Evolutionary conservation across 1,140 invertebrate species (phyloP).

Genomic region (Atta texana): DNA sequence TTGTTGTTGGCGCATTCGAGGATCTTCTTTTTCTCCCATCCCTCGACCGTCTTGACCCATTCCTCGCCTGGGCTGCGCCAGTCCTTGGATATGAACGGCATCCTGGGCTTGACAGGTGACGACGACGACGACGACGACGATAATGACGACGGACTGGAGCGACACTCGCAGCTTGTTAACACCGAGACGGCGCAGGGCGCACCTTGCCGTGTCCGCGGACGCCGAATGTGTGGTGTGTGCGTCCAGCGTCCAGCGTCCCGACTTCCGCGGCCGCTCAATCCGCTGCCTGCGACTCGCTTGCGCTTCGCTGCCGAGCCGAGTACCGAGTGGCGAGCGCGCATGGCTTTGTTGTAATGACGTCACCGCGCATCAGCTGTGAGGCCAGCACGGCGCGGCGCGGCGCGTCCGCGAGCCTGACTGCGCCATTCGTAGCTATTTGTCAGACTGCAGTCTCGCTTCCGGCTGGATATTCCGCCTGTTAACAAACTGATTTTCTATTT

Average conservation of each 20-base stretch:
- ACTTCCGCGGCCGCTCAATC: constrained; percentile 26
- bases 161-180: constrained; percentile 6
- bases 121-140: not conserved
- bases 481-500: not conserved
- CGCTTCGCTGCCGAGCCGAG: constrained; percentile 47
- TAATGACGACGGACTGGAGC: not conserved
- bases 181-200: constrained; percentile 34
- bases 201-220: constrained; percentile 66
- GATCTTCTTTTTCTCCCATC: constrained; percentile 98
- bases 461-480: not conserved
- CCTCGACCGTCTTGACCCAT: constrained; percentile 98
- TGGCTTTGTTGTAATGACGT: constrained; percentile 85
- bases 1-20: constrained; percentile 91
- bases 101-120: constrained; percentile 81
- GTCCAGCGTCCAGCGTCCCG: constrained; percentile 46
- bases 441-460: not conserved
- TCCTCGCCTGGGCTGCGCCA: constrained; percentile 98
- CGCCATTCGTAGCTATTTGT: not conserved
- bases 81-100: constrained; percentile 98
- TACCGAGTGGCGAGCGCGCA: constrained; percentile 80
- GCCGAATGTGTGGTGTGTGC: constrained; percentile 40
- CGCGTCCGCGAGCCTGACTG: not conserved
- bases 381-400: constrained; percentile 28
- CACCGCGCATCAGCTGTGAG: constrained; percentile 80
- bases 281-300: constrained; percentile 28